Conservation (phyloP, 2,797 vertebrate species). For the Scomberomorus guttatus region DNA sequence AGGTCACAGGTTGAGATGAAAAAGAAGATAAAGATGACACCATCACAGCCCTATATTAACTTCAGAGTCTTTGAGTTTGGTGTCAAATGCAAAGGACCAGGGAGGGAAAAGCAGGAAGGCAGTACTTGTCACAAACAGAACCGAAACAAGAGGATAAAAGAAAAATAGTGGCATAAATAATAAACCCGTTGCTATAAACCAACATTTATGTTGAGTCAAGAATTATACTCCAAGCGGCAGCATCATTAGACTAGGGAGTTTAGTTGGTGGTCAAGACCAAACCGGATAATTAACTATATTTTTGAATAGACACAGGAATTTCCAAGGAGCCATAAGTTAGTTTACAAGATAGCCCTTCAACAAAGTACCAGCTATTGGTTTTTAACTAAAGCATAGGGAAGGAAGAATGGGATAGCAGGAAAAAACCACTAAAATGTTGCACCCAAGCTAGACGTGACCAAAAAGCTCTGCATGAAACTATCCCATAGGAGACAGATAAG, state of each 20-base stretch:
- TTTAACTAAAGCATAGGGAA: conserved; percentile 15
- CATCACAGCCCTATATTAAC: conserved; percentile 33
- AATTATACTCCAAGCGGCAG: conserved; percentile 1
- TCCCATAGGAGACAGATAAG: not conserved
- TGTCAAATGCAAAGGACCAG: conserved; percentile 15
- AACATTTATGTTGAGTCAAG: conserved; percentile 18
- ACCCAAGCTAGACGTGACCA: not conserved
- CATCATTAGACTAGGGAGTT: conserved; percentile 11
- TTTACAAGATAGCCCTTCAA: conserved; percentile 1
- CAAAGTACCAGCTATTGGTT: not conserved
- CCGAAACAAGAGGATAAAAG: conserved; percentile 24
- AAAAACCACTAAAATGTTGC: not conserved
- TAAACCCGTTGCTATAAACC: conserved; percentile 8
- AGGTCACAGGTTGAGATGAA: conserved; percentile 62
- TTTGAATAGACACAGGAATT: conserved; percentile 34
- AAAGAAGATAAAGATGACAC: conserved; percentile 40
- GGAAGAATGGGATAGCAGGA: not conserved
- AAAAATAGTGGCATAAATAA: conserved; percentile 26
- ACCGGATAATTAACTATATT: conserved; percentile 39
- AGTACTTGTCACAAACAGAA: conserved; percentile 15
- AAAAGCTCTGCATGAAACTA: conserved; percentile 16
- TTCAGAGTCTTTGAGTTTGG: conserved; percentile 56
- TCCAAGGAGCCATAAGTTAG: conserved; percentile 20
- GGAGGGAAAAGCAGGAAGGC: not conserved
- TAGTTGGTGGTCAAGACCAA: conserved; percentile 18